A percentile compares a stretch with the other conserved stretches of the same genome.
These are phyloP conservation scores for Drosophila varians DNA, from an alignment of 1,140 invertebrate species.

Conservation along the genomic window DNA sequence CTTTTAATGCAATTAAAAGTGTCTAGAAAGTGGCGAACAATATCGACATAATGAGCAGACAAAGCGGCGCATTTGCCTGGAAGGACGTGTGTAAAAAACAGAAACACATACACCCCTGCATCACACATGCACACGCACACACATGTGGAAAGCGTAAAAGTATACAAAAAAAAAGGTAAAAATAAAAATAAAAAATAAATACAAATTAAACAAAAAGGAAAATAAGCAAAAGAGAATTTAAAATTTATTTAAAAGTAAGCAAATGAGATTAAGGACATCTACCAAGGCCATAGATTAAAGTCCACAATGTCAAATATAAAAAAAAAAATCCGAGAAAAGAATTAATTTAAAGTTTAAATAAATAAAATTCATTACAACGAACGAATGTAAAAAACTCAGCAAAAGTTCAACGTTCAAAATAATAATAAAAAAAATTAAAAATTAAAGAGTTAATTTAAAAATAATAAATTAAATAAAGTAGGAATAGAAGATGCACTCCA, in stretches of 20 bases:
- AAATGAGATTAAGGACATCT: neutral
- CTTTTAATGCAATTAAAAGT: constrained; percentile 55
- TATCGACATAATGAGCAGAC: constrained; percentile 71
- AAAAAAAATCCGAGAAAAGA: too few relatives aligned
- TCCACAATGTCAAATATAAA: too few relatives aligned
- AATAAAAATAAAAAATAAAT: constrained; percentile 71
- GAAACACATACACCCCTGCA: constrained; percentile 49
- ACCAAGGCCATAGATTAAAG: too few relatives aligned
- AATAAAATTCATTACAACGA: too few relatives aligned
- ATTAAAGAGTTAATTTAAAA: too few relatives aligned
- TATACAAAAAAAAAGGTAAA: constrained; percentile 68
- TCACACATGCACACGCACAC: constrained; percentile 8
- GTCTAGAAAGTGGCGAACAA: constrained; percentile 39
- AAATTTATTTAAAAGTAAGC: too few relatives aligned
- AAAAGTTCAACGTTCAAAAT: too few relatives aligned
- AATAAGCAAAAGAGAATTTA: too few relatives aligned
- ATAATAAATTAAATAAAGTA: too few relatives aligned
- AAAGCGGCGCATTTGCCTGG: constrained; percentile 62
- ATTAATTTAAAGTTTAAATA: too few relatives aligned
- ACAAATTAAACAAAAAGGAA: too few relatives aligned
- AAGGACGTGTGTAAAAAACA: constrained; percentile 66
- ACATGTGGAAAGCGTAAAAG: constrained; percentile 38
- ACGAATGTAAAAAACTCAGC: too few relatives aligned
- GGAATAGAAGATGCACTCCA: neutral
- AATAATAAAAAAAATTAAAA: constrained; percentile 69